A percentile compares a stretch with the other conserved stretches of the same genome.
These are phyloP conservation scores for Choristoneura rosaceana DNA, from an alignment of 2,888 invertebrate genomes.

Conservation along the genomic window DNA sequence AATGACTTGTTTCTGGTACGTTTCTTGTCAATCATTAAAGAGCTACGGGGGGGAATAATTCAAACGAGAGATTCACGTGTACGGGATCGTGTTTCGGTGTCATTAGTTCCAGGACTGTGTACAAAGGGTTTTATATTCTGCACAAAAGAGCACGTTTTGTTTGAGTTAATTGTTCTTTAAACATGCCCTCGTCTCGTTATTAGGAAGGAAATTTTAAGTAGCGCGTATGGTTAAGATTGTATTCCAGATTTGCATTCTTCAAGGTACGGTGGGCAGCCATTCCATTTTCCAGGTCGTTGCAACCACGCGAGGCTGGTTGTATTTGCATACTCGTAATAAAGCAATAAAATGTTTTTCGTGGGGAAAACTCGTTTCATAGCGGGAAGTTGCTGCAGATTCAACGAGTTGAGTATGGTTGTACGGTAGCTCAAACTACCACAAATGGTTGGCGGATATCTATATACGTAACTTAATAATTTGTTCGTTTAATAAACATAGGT, in stretches of 20 bases:
- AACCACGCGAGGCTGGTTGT: constrained; percentile 59
- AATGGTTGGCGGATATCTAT: neutral
- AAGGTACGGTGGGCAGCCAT: constrained; percentile 57
- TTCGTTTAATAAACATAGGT: too few species aligned
- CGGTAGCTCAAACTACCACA: constrained; percentile 18
- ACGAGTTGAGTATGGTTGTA: constrained; percentile 18
- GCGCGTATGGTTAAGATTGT: constrained; percentile 60
- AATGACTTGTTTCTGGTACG: constrained; percentile 63
- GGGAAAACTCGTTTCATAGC: constrained; percentile 53
- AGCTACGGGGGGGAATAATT: constrained; percentile 45
- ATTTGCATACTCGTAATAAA: constrained; percentile 69
- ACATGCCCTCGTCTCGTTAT: constrained; percentile 14
- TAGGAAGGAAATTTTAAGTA: constrained; percentile 45
- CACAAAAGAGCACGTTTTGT: constrained; percentile 24
- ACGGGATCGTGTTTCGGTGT: constrained; percentile 54
- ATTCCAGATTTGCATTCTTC: constrained; percentile 68
- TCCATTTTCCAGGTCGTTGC: constrained; percentile 62
- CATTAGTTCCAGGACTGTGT: constrained; percentile 53
- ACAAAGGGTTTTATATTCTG: constrained; percentile 25
- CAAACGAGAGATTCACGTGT: constrained; percentile 47
- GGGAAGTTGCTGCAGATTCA: constrained; percentile 46
- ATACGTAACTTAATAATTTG: too few species aligned
- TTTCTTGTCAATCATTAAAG: constrained; percentile 54
- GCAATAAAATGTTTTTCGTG: constrained; percentile 61
- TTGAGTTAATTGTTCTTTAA: constrained; percentile 22